These are phyloP conservation scores for Ailuropoda melanoleuca DNA, from an alignment of 2,113 vertebrate genomes.

Conservation along the genomic window DNA sequence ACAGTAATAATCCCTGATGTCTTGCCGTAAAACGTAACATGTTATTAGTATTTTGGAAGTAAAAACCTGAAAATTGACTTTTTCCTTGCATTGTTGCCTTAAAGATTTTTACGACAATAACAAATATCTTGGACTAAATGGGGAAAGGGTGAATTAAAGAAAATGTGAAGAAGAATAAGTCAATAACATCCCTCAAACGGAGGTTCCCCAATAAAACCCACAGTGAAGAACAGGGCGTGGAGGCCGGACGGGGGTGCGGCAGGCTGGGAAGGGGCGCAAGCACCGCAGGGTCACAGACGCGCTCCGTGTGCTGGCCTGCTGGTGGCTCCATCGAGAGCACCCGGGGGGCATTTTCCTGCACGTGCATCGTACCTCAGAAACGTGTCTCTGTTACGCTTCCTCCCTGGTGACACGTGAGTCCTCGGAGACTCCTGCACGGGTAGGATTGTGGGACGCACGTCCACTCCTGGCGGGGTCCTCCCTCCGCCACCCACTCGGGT, in stretches of 20 bases:
- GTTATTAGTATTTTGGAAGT: background rate
- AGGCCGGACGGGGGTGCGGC: background rate
- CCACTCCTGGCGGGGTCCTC: background rate
- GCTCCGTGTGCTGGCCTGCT: too few relatives aligned
- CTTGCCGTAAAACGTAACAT: background rate
- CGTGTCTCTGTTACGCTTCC: rapidly evolving
- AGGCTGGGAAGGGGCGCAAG: too few relatives aligned
- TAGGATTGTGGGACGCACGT: rapidly evolving
- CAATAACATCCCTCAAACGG: background rate
- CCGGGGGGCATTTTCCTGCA: too few relatives aligned
- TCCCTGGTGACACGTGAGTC: background rate
- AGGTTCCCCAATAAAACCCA: background rate
- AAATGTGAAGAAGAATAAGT: background rate
- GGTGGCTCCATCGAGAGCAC: too few relatives aligned
- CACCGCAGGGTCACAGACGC: rapidly evolving
- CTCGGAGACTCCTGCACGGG: rapidly evolving
- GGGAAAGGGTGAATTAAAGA: background rate
- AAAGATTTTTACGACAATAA: background rate
- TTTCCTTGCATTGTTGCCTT: background rate
- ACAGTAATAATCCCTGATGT: background rate
- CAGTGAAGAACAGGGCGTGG: background rate
- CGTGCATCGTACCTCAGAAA: background rate
- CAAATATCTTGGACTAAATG: background rate
- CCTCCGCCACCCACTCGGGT: background rate
- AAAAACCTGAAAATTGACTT: background rate